Conservation (phyloP, 2,888 invertebrate genomes). For the Ceramica pisi region DNA sequence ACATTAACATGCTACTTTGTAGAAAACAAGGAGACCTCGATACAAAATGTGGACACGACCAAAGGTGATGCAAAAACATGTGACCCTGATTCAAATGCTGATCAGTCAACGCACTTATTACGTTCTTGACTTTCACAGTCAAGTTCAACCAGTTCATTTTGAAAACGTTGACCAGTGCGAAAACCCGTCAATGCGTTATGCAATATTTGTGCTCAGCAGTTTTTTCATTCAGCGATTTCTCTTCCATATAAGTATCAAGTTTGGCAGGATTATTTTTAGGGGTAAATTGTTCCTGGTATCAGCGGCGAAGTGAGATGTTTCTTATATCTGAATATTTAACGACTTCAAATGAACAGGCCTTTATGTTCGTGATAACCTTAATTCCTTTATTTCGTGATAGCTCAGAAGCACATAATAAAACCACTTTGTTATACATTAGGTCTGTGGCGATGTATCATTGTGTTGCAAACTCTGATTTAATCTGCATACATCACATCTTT, state of each 20-base stretch:
- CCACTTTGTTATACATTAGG: slow-evolving; percentile 3
- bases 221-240: slow-evolving; percentile 60
- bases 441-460: background rate
- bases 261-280: slow-evolving; percentile 22
- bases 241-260: slow-evolving; percentile 35
- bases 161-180: slow-evolving; percentile 53
- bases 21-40: slow-evolving; percentile 53
- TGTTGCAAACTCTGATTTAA: background rate
- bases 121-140: slow-evolving; percentile 66
- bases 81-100: slow-evolving; percentile 66
- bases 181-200: slow-evolving; percentile 58
- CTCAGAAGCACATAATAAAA: slow-evolving; percentile 1
- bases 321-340: slow-evolving; percentile 14
- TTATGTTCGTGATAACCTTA: background rate
- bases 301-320: slow-evolving; percentile 11
- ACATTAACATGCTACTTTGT: slow-evolving; percentile 57
- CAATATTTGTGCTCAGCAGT: slow-evolving; percentile 41
- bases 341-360: slow-evolving; percentile 12
- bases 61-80: slow-evolving; percentile 56
- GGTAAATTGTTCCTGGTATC: slow-evolving; percentile 21
- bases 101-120: slow-evolving; percentile 63
- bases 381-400: background rate
- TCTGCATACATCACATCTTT: background rate
- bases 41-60: slow-evolving; percentile 46
- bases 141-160: slow-evolving; percentile 67